phyloP scores from a whole-genome alignment of 2,888 invertebrate genomes.

The Epinotia ramella region DNA sequence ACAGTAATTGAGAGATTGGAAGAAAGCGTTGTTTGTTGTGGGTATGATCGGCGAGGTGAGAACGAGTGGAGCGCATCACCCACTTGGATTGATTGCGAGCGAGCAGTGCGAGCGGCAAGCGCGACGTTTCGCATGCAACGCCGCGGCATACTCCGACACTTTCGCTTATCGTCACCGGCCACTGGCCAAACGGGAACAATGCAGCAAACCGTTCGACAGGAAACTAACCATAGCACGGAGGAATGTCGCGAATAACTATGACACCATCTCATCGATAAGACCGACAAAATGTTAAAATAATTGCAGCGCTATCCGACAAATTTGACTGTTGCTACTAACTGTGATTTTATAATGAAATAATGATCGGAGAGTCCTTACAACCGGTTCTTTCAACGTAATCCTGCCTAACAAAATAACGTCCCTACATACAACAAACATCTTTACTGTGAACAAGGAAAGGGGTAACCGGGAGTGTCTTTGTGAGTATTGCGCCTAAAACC shows the following conservation, averaged over 20 bases:
- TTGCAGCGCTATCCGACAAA: conserved; percentile 5
- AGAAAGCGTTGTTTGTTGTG: conserved; percentile 62
- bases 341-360: neutral
- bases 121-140: conserved; percentile 40
- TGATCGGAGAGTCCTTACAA: neutral
- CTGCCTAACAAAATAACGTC: neutral
- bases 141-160: conserved; percentile 59
- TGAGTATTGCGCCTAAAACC: neutral
- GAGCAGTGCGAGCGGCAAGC: conserved; percentile 50
- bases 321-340: neutral
- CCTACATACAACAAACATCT: neutral
- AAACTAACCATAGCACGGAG: conserved; percentile 30
- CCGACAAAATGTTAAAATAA: neutral
- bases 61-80: conserved; percentile 75
- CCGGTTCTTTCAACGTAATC: neutral
- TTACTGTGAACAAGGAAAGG: neutral
- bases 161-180: conserved; percentile 64
- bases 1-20: conserved; percentile 62
- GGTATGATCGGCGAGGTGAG: conserved; percentile 55
- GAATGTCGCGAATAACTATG: conserved; percentile 37
- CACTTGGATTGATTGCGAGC: conserved; percentile 57
- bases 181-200: conserved; percentile 39
- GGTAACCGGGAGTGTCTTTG: neutral
- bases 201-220: conserved; percentile 36
- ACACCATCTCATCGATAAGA: conserved; percentile 1